Base-by-base conservation (phyloP, 2,113 vertebrate species). In the Lagopus muta region DNA sequence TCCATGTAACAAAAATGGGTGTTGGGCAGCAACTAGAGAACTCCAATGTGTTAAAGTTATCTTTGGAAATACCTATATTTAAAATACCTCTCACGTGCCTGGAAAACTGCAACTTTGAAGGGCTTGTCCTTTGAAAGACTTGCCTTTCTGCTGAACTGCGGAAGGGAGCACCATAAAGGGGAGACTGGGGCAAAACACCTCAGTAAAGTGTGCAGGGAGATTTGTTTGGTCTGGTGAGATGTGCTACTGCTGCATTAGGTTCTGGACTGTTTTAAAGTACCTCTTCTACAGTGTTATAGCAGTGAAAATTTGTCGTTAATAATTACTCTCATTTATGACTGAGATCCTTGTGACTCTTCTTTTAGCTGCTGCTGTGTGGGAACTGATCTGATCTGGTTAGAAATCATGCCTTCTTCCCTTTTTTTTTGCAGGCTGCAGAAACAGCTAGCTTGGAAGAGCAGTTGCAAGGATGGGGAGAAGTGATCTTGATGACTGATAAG, bases 381-480 rank as follows among this genome's bases (percentile, higher is more conserved):
- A 75, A 40, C 80, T 71, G 16, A 55, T 73, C 30, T 86, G 54
- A 6, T 79, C 21, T 70, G 30, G 13, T 50, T 83, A 74, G 19
- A 73, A 66, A 54, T 82, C n/a, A 82, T 69, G 2, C 74, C 85
- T 45, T 22, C 18, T 93, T 80, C 52, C 40, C 24, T 70, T 11
- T 25, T 64, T 93, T 52, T 80, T 5, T 60, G 2, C 69, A 99
- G 99, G 99, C 99, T 83, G 97, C 98, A 86, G 99, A 99, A 95
- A 99, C 99, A 24, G 98, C 99, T 11, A 98, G 98, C 94, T 98
- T 99, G 95, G 99, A 99, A 90, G 99, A 99, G 96, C 99, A 99
- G 79, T 97, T 99, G 94, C 99, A 99, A 97, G 98, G 98, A 93
- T 99, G 99, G 99, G 99, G 99, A 50, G 99, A 99, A 94, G 99